Evolutionary conservation across 2,888 invertebrate species (phyloP).

Genomic region (Athalia rosae): DNA sequence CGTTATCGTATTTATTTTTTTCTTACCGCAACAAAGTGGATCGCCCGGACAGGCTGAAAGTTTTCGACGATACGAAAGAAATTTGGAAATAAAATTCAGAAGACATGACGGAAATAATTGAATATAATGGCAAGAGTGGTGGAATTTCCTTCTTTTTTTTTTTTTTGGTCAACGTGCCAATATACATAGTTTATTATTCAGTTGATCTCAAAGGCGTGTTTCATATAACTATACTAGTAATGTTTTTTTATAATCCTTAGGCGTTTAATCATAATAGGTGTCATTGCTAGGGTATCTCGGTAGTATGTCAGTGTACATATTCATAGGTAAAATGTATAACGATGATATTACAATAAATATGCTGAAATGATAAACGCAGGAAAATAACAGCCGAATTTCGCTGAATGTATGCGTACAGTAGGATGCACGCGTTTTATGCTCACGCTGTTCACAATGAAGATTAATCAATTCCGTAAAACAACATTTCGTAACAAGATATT

Average conservation of each 20-base stretch:
- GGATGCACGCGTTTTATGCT: too few species aligned
- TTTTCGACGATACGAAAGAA: not conserved
- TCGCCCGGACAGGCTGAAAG: not conserved
- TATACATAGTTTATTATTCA: conserved; percentile 57
- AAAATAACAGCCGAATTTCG: too few species aligned
- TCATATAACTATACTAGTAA: conserved; percentile 45
- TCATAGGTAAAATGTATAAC: not conserved
- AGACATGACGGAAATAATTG: not conserved
- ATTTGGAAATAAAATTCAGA: not conserved
- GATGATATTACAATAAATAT: not conserved
- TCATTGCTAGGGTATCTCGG: conserved; percentile 14
- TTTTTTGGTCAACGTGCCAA: conserved; percentile 56
- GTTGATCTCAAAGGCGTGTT: conserved; percentile 51
- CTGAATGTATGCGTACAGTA: too few species aligned
- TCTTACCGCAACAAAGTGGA: not conserved
- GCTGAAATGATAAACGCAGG: too few species aligned
- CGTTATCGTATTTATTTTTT: not conserved
- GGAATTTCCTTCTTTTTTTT: not conserved
- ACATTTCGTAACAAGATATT: too few species aligned
- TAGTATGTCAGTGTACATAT: not conserved
- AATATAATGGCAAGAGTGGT: not conserved
- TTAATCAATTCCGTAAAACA: too few species aligned
- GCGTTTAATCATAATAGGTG: conserved; percentile 3
- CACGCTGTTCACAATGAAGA: too few species aligned
- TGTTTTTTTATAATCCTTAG: conserved; percentile 44